phyloP scores from a whole-genome alignment of 2,113 vertebrate species.

The Centropus bengalensis region DNA sequence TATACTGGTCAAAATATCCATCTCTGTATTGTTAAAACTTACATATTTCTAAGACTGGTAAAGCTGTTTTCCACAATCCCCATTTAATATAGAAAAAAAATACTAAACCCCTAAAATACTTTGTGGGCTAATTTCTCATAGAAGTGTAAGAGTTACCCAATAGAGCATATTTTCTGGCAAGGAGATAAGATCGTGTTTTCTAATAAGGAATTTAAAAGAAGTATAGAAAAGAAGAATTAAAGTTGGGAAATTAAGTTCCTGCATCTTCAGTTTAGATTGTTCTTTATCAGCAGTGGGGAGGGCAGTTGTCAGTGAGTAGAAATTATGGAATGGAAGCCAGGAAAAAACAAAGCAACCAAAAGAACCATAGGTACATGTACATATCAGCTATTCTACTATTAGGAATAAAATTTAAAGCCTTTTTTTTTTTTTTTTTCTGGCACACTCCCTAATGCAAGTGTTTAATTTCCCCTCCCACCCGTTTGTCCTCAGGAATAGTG shows the following conservation, averaged over 20 bases:
- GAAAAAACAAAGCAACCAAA: constrained; percentile 15
- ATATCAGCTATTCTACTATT: constrained; percentile 25
- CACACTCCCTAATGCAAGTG: constrained; percentile 13
- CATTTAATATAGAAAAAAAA: not conserved
- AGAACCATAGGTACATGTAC: constrained; percentile 1
- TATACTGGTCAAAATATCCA: not conserved
- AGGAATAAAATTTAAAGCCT: constrained; percentile 24
- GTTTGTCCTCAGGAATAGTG: constrained; percentile 53
- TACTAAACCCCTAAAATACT: not conserved
- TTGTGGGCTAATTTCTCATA: not conserved
- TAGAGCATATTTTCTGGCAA: not conserved
- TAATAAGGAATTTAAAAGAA: not conserved
- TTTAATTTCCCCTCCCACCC: constrained; percentile 63
- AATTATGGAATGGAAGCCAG: not conserved
- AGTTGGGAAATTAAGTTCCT: not conserved
- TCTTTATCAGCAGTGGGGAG: not conserved
- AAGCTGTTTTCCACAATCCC: not conserved
- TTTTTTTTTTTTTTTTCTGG: constrained; percentile 37
- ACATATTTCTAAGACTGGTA: not conserved
- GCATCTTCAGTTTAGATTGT: not conserved
- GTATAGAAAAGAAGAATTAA: not conserved
- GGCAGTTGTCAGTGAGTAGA: not conserved
- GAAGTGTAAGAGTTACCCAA: not conserved
- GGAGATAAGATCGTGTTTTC: not conserved
- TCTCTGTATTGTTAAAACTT: not conserved